A percentile compares a stretch with the other conserved stretches of the same genome.
Evolutionary conservation across 2,888 invertebrate species (phyloP).

Genomic region (Drosophila koepferae): DNA sequence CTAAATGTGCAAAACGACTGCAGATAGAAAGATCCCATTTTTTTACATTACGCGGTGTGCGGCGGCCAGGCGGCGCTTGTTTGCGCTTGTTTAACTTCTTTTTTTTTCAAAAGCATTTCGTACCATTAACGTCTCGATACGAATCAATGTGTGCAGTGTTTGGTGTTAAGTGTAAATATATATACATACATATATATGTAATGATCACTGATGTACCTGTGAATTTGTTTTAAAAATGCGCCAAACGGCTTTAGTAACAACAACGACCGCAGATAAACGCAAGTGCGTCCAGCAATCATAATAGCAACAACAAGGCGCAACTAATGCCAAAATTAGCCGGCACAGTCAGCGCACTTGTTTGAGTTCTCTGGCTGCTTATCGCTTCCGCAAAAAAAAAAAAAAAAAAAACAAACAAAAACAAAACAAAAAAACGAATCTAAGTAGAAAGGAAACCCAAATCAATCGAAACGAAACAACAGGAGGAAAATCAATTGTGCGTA

Average conservation of each 20-base stretch:
- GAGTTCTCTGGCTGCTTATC: conserved; percentile 43
- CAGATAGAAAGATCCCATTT: conserved; percentile 45
- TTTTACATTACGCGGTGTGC: conserved; percentile 58
- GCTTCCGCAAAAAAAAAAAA: conserved; percentile 21
- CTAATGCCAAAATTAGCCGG: conserved; percentile 56
- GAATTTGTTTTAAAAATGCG: conserved; percentile 59
- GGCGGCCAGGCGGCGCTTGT: conserved; percentile 58
- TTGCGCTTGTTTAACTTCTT: conserved; percentile 50
- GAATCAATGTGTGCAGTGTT: conserved; percentile 28
- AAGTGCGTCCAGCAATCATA: conserved; percentile 35
- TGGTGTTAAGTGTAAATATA: conserved; percentile 6
- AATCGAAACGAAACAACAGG: conserved; percentile 27
- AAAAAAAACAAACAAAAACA: background rate
- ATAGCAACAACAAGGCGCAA: conserved; percentile 17
- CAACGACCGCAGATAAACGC: conserved; percentile 21
- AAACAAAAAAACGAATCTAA: background rate
- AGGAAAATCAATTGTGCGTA: conserved; percentile 28
- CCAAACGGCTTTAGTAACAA: conserved; percentile 45
- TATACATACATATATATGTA: conserved; percentile 3
- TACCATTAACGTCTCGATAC: conserved; percentile 30
- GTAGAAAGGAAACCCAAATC: conserved; percentile 17
- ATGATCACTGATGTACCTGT: conserved; percentile 24
- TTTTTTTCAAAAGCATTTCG: conserved; percentile 35
- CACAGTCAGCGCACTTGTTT: conserved; percentile 56
- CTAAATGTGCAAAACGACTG: conserved; percentile 41